Evolutionary conservation across 2,113 vertebrate species (phyloP), one percentile per base, ranked within the genome.

Genomic region (Nannospalax galili): DNA sequence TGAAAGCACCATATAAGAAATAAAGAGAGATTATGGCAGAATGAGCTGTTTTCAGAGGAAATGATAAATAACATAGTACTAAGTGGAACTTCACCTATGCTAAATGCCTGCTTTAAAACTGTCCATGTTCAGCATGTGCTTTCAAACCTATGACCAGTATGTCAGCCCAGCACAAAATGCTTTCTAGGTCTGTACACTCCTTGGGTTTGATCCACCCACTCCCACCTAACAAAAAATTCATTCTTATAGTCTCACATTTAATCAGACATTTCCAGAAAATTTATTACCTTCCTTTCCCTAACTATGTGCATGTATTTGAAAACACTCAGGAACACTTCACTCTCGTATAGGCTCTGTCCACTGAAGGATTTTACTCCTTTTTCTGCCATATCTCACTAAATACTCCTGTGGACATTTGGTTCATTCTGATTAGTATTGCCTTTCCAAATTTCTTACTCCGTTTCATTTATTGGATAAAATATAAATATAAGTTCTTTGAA

Each of bases 291-390:
- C 20, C 60, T 60, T 5, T 80, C 78, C 28, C 32, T 20, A 79
- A 79, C 15, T 30, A 37, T 24, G 5, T 81, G 12, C 22, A 60
- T 81, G 20, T 37, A 52, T 60, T 5, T 28, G n/a, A 60, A 58
- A 60, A 81, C 12, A 60, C 0, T 1, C 5, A 1, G 12, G 11
- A 32, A 37, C 4, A 8, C n/a, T 48, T 56, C 70, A 9, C 14
- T 35, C 8, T 67, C 12, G 6, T 7, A 26, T 14, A 45, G 5
- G 10, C 20, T 45, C 15, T 48, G 9, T 73, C 9, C 62, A 20
- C 22, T 3, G 3, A 7, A 42, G 19, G 4, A 6, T 22, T 26
- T 37, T 35, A n/a, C 10, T 40, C 32, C 10, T 32, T 40, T 37
- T 26, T 64, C 56, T 24, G 10, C 7, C 40, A 28, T 28, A 10